Percentiles rank a stretch among this genome's conserved stretches.
phyloP scores from a whole-genome alignment of 2,113 vertebrate genomes.

The Neomonachus schauinslandi region DNA sequence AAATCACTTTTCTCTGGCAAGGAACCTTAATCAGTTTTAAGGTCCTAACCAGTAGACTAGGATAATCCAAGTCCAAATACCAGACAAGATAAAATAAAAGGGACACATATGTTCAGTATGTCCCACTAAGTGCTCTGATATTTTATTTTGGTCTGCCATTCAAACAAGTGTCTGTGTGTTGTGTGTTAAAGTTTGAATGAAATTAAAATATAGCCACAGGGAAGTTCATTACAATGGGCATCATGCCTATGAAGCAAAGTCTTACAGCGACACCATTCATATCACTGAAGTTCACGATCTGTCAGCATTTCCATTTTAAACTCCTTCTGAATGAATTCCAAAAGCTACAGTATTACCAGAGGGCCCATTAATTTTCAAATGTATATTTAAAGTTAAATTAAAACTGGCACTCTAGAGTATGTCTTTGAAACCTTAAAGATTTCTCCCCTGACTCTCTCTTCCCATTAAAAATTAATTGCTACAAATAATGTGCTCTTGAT shows the following conservation, averaged over 20 bases:
- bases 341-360: conserved; percentile 28
- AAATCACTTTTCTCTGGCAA: neutral
- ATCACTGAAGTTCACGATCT: neutral
- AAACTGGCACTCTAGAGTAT: neutral
- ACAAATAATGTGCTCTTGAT: neutral
- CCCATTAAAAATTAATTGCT: conserved; percentile 25
- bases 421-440: conserved; percentile 6
- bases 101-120: neutral
- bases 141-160: conserved; percentile 11
- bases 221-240: conserved; percentile 15
- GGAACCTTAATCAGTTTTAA: neutral
- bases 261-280: neutral
- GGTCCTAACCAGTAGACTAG: neutral
- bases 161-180: neutral
- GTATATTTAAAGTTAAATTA: conserved; percentile 63
- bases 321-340: conserved; percentile 64
- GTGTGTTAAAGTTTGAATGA: neutral
- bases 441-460: neutral
- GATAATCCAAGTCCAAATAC: conserved; percentile 10
- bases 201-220: neutral
- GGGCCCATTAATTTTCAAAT: conserved; percentile 54
- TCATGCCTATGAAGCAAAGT: neutral
- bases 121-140: neutral
- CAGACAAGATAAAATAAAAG: neutral
- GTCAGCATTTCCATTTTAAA: conserved; percentile 73